phyloP scores from a whole-genome alignment of 2,888 invertebrate genomes.

The Pristionchus exspectatus region DNA sequence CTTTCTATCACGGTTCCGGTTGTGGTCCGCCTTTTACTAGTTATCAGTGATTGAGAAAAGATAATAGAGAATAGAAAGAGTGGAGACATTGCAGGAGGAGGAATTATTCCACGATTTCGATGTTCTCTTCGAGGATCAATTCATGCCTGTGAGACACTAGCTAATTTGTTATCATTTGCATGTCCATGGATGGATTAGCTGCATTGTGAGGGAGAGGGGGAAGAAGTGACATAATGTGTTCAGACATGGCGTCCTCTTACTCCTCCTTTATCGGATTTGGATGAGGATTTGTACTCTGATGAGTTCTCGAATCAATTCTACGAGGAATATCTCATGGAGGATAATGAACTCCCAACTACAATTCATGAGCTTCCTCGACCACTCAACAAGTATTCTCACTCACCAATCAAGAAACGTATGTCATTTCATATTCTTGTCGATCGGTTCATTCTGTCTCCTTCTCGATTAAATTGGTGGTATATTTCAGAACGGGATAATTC shows the following conservation, averaged over 20 bases:
- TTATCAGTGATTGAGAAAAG: not conserved
- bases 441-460: not conserved
- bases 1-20: slow-evolving; percentile 32
- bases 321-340: slow-evolving; percentile 72
- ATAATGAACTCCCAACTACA: slow-evolving; percentile 61
- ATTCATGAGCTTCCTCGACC: slow-evolving; percentile 65
- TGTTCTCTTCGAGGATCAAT: slow-evolving; percentile 56
- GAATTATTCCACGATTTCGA: slow-evolving; percentile 42
- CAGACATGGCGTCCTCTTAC: slow-evolving; percentile 98
- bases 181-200: not conserved
- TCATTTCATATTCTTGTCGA: not conserved
- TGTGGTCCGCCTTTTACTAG: slow-evolving; percentile 4
- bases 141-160: slow-evolving; percentile 62
- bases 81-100: slow-evolving; percentile 8
- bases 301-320: slow-evolving; percentile 90
- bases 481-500: slow-evolving; percentile 21
- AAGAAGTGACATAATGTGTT: slow-evolving; percentile 40
- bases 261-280: slow-evolving; percentile 90
- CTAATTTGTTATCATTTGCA: not conserved
- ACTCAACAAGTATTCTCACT: slow-evolving; percentile 59
- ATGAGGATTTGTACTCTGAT: slow-evolving; percentile 90
- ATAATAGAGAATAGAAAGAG: not conserved
- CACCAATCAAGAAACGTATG: slow-evolving; percentile 44
- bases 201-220: not conserved
- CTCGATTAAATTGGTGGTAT: not conserved